Evolutionary conservation across 2,113 vertebrate genomes (phyloP), one percentile per base, ranked within the genome.

Genomic region (Aldabrachelys gigantea): DNA sequence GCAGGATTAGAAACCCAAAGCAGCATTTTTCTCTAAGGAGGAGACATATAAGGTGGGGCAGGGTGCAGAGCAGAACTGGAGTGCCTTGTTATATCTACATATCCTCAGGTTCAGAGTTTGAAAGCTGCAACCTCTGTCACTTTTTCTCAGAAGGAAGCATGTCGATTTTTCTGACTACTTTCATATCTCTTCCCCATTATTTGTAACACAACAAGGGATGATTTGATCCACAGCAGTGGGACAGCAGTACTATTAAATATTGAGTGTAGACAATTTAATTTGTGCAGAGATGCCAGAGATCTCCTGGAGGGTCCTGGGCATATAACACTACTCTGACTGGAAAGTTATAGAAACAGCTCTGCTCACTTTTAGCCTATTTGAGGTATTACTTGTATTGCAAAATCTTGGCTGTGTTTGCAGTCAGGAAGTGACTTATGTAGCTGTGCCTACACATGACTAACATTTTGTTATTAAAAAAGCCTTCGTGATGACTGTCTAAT

Each of bases 321-420:
- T 92, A 85, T 81, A 72, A 38, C 17, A 72, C 19, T 38, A 22
- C n/a, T 72, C 10, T 88, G 91, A 65, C 53, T 92, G 93, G 92
- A 84, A 90, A 12, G 44, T 88, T 29, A 49, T 87, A 80, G 84
- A 47, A 78, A 29, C 24, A 92, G 79, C 56, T 8, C 62, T 85
- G 10, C 47, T 93, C 79, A 62, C 50, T 88, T 11, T 62, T 85
- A 95, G 85, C 95, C 85, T 96, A 95, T 95, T 95, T 94, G 88
- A 96, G 89, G 88, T 95, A 92, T 94, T 94, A 96, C 87, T 96
- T 92, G 57, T 97, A 49, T 91, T 88, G 92, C 88, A 95, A 88
- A 92, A 82, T 90, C 94, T 97, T 96, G 92, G 95, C 96, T 97
- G 95, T 85, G 93, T 96, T 96, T 96, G 96, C 96, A 92, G 82